Evolutionary conservation across 30 jellyfish, hydroid and myxozoan genomes (phyloP).

Genomic region (Aurelia coerulea): DNA sequence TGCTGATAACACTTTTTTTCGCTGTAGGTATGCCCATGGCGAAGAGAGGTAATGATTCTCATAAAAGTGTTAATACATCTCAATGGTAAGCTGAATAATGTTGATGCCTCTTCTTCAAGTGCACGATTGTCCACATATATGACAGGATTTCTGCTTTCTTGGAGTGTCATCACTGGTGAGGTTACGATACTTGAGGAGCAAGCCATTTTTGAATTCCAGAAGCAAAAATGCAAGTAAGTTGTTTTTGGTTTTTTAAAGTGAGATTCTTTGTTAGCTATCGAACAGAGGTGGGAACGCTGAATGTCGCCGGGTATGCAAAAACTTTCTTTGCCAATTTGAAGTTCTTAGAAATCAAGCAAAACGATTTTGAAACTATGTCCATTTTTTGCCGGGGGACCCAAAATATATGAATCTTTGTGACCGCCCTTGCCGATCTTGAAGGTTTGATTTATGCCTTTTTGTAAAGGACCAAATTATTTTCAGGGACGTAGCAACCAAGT

Average conservation of each 20-base stretch:
- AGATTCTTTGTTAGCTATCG: too few species aligned
- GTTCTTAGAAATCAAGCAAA: too few species aligned
- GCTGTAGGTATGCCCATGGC: constrained; percentile 48
- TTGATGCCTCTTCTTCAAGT: constrained; percentile 10
- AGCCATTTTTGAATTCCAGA: constrained; percentile 59
- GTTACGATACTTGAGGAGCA: constrained; percentile 60
- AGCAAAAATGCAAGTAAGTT: constrained; percentile 76
- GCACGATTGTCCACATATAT: constrained; percentile 43
- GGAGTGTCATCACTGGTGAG: constrained; percentile 70
- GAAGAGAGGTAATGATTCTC: constrained; percentile 41
- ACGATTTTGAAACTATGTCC: too few species aligned
- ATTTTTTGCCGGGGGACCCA: too few species aligned
- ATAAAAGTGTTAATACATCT: constrained; percentile 69
- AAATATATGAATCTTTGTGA: too few species aligned
- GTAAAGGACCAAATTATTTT: too few species aligned
- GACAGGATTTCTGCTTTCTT: constrained; percentile 72
- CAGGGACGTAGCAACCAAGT: too few species aligned
- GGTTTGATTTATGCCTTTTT: too few species aligned
- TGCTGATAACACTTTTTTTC: background rate
- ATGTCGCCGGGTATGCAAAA: too few species aligned
- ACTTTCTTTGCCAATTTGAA: too few species aligned
- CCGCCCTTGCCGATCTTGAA: too few species aligned
- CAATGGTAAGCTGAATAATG: constrained; percentile 25
- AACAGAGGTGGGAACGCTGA: too few species aligned
- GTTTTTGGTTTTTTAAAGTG: background rate